Evolutionary conservation across 2,797 vertebrate species (phyloP), one percentile per base, ranked within the genome.

Genomic region (Poeciliopsis turneri): DNA sequence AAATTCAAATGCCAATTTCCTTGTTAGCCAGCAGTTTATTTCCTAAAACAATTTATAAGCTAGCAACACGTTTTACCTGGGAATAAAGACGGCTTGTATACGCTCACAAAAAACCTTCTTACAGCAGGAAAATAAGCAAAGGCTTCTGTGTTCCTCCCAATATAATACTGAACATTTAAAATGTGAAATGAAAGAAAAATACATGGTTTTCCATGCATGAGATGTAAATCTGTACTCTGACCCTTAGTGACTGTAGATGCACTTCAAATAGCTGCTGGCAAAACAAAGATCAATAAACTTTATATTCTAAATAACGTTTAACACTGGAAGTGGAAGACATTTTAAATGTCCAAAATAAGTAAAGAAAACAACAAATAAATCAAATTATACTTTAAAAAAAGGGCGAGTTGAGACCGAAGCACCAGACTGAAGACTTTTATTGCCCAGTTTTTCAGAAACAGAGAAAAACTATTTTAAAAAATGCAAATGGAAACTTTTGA

Each of bases 1-100:
- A 64, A 64, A 68, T 68, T 68, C 36, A 41, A 68, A 41, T 41
- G 23, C 64, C 64, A 41, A 69, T 69, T 69, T 69, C 11, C 66
- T 69, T 15, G 25, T 69, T 43, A n/a, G 66, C 66, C 18, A 25
- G 23, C 39, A 43, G 66, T 25, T 69, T 69, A 69, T 45, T 43
- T 69, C 66, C 39, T 13, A 25, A 68, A 69, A 43, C 66, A 69
- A 43, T 69, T 69, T 43, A 69, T 43, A 41, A n/a, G 3, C 39
- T 23, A 23, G 39, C 13, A 43, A 69, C 66, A 23, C 4, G 64
- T 69, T 43, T 43, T n/a, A 15, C 25, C 39, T 45, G 5, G 25
- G 10, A 43, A 43, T 11, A 68, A 39, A 41, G 18, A 25, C 18
- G 9, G 36, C 20, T 41, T 68, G 33, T 68, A 9, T 23, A 1